A percentile compares a stretch with the other conserved stretches of the same genome.
Evolutionary conservation across 2,797 vertebrate genomes (phyloP).

Genomic region (Prionace glauca): DNA sequence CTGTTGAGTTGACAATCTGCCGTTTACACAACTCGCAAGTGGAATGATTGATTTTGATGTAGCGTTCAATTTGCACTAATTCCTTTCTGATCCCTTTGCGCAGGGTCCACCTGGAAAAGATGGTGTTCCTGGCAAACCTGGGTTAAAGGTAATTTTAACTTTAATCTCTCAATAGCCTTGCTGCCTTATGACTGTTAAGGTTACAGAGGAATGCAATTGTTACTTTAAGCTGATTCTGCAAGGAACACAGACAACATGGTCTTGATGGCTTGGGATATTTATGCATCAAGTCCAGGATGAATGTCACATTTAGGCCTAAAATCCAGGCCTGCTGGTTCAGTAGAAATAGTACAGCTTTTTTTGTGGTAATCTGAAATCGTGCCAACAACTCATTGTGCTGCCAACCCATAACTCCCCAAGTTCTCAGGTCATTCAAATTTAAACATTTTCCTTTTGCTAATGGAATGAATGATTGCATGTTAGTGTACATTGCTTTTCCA

Average conservation of each 20-base stretch:
- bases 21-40: background rate
- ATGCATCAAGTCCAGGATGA: background rate
- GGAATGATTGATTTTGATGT: background rate
- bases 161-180: background rate
- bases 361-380: background rate
- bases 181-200: no score
- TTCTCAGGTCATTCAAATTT: no score
- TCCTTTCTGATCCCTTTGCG: background rate
- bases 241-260: background rate
- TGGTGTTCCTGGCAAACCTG: slow-evolving; percentile 26
- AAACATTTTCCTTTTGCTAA: no score
- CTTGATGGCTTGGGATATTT: background rate
- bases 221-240: background rate
- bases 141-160: slow-evolving; percentile 25
- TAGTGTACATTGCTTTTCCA: no score
- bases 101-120: slow-evolving; percentile 33
- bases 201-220: background rate
- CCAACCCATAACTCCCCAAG: background rate
- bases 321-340: background rate
- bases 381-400: background rate
- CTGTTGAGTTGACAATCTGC: background rate
- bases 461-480: no score
- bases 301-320: background rate
- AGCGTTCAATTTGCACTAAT: background rate
- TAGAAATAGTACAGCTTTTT: background rate